These are phyloP conservation scores for Sinocyclocheilus maitianheensis DNA, from an alignment of 2,113 vertebrate genomes.

Conservation along the genomic window DNA sequence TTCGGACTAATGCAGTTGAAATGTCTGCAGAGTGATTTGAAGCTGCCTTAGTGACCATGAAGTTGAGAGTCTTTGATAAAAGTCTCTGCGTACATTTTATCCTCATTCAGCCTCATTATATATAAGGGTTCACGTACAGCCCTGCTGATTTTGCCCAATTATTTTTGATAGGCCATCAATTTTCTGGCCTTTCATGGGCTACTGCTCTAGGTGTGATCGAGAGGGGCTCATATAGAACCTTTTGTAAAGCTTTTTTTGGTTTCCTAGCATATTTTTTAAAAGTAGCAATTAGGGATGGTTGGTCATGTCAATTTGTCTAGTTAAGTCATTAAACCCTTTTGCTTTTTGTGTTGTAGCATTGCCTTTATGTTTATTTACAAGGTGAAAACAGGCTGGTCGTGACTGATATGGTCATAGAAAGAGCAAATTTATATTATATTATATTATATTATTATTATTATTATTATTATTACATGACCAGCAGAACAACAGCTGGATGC, in stretches of 20 bases:
- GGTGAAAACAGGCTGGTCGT: not conserved
- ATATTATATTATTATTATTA: too few species aligned
- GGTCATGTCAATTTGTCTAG: constrained; percentile 39
- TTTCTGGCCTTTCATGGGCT: constrained; percentile 29
- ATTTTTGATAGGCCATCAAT: constrained; percentile 30
- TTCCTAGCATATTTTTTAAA: not conserved
- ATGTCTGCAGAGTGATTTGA: constrained; percentile 2
- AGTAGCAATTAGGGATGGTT: constrained; percentile 20
- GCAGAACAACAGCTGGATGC: not conserved
- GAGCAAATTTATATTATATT: not conserved
- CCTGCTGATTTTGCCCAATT: constrained; percentile 28
- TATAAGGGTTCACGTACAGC: not conserved
- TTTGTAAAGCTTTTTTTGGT: not conserved
- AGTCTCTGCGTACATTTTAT: not conserved
- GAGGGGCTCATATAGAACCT: constrained; percentile 2
- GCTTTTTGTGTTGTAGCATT: not conserved
- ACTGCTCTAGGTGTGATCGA: constrained; percentile 16
- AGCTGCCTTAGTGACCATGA: not conserved
- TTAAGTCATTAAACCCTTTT: constrained; percentile 44
- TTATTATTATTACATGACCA: not conserved
- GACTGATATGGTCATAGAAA: not conserved
- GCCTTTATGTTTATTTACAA: constrained; percentile 27
- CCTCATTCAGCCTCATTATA: constrained; percentile 4
- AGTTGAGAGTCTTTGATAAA: not conserved
- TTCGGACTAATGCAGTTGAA: not conserved